Conservation (phyloP, 2,888 invertebrate species). For the Ophion slaviceki region DNA sequence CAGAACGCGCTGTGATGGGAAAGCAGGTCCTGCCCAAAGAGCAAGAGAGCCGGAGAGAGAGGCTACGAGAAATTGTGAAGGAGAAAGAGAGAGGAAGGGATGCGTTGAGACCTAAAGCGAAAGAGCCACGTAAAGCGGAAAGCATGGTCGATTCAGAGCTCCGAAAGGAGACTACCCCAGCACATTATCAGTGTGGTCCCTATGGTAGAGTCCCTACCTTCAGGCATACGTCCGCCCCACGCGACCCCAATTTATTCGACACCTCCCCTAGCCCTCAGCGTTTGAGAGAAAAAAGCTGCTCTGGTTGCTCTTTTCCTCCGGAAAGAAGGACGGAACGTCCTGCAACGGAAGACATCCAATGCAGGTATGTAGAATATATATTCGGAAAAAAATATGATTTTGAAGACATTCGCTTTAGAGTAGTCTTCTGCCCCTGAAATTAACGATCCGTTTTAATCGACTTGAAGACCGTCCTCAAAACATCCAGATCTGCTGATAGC, state of each 20-base stretch:
- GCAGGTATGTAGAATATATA: neutral
- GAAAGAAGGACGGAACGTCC: constrained; percentile 20
- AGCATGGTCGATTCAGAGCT: constrained; percentile 31
- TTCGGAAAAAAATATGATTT: neutral
- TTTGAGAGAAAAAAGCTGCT: constrained; percentile 68
- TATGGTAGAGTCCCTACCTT: constrained; percentile 63
- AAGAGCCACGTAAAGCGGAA: constrained; percentile 39
- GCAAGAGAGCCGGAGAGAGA: constrained; percentile 12
- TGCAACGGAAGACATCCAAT: constrained; percentile 38
- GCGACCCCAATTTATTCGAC: constrained; percentile 83
- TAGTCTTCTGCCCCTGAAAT: neutral
- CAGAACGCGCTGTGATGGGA: constrained; percentile 31
- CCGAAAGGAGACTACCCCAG: constrained; percentile 34
- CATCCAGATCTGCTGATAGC: neutral
- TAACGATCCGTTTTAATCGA: too few relatives aligned
- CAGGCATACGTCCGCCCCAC: constrained; percentile 81
- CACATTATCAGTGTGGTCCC: constrained; percentile 75
- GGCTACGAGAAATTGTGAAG: constrained; percentile 17
- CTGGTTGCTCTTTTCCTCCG: constrained; percentile 64
- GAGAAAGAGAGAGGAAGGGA: neutral
- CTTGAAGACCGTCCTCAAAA: neutral
- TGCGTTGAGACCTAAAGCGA: constrained; percentile 14
- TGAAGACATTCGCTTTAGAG: neutral
- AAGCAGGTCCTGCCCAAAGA: constrained; percentile 23
- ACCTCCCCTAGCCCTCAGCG: constrained; percentile 82